Conservation (phyloP, 2,888 invertebrate species). For the Tachina fera region DNA sequence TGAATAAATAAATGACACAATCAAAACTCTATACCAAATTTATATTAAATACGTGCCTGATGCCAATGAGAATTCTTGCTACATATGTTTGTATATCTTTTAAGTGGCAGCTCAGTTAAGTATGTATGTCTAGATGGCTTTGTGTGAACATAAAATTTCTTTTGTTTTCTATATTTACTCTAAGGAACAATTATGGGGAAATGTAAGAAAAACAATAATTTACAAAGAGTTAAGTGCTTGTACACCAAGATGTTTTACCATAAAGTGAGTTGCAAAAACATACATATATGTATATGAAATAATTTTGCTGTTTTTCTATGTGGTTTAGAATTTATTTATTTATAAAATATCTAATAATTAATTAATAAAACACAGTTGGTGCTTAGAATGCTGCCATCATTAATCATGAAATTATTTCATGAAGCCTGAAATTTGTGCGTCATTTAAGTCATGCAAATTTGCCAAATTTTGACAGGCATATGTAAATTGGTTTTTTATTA, state of each 20-base stretch:
- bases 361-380: too few species aligned
- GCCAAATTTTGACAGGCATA: slow-evolving; percentile 17
- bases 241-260: neutral
- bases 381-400: neutral
- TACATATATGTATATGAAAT: neutral
- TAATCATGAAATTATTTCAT: neutral
- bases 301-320: neutral
- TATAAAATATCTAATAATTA: too few species aligned
- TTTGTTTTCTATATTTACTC: neutral
- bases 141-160: neutral
- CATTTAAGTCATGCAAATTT: neutral
- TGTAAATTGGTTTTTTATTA: slow-evolving; percentile 11
- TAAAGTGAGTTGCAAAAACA: neutral
- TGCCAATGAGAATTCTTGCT: neutral
- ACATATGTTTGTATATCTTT: neutral
- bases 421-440: neutral
- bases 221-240: neutral
- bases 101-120: neutral
- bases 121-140: neutral
- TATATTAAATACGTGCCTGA: slow-evolving; percentile 41
- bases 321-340: too few species aligned
- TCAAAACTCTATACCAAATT: slow-evolving; percentile 13
- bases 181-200: neutral
- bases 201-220: neutral
- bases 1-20: neutral